phyloP scores from a whole-genome alignment of 2,888 invertebrate genomes.

The Nymphalis polychloros region DNA sequence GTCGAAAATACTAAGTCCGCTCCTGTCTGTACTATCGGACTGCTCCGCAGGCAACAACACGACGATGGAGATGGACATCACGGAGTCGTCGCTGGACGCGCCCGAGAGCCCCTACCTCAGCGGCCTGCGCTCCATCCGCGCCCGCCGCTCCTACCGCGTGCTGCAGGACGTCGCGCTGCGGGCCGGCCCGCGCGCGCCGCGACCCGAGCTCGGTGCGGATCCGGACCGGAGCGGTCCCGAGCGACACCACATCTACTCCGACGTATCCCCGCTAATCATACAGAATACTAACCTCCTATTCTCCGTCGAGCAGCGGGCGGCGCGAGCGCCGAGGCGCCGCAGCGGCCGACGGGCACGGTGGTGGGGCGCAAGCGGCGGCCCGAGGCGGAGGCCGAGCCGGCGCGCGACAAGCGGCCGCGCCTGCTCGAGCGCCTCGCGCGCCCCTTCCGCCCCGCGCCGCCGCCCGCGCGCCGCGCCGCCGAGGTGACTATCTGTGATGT shows the following conservation, averaged over 20 bases:
- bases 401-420: constrained; percentile 55
- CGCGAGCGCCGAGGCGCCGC: constrained; percentile 28
- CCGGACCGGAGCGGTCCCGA: constrained; percentile 35
- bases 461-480: constrained; percentile 50
- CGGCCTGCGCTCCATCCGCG: constrained; percentile 62
- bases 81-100: constrained; percentile 54
- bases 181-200: constrained; percentile 29
- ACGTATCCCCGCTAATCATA: no score
- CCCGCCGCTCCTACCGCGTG: constrained; percentile 66
- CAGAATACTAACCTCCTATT: no score
- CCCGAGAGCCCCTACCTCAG: constrained; percentile 61
- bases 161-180: constrained; percentile 56
- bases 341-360: constrained; percentile 68
- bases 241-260: no score
- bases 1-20: background rate
- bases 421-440: constrained; percentile 60
- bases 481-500: no score
- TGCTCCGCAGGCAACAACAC: constrained; percentile 72
- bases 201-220: no score
- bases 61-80: constrained; percentile 77
- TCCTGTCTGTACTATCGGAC: background rate
- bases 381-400: constrained; percentile 44
- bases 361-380: constrained; percentile 75
- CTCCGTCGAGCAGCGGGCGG: background rate
- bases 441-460: constrained; percentile 48